Base-by-base conservation (phyloP, 2,113 vertebrate genomes). In the Entomyzon cyanotis region DNA sequence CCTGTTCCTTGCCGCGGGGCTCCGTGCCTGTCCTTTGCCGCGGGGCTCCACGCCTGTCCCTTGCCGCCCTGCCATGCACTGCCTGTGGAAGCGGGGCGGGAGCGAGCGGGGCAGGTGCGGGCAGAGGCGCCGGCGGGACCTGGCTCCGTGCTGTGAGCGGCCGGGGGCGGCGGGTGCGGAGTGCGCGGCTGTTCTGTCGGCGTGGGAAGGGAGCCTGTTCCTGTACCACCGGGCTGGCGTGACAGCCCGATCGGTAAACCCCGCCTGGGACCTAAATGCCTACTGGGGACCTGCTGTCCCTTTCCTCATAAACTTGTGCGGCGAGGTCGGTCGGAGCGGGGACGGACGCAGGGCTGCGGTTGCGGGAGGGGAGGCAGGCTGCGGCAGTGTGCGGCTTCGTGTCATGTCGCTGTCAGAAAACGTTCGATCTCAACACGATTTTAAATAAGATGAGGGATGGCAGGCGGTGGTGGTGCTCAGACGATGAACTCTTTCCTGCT, bases 151-250 rank as follows among this genome's bases (percentile, higher is more conserved):
- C 33, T 17, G 37, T 4, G 8, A 7, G 9, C 21, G 56, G 60
- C 41, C 28, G 18, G 16, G 7, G 46, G 50, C 33, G 70, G 5
- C 4, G 62, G 52, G 30, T 11, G 31, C 41, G 4, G 60, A 3
- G 67, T 4, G 77, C 30, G 1, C 20, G 58, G 37, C 42, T 18
- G 24, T 28, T 0, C 6, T 6, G 2, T 11, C 24, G 4, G 11
- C 16, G 30, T 11, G 63, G 73, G 18, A 37, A 11, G 53, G 52
- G 3, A 35, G 30, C 31, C 23, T 19, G n/a, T n/a, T 10, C 14
- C 46, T 12, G 0, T 4, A 4, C 39, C 4, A 20, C 63, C 23
- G 9, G 6, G 2, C 27, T 6, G 56, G 25, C 9, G 2, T 21
- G 3, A 3, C 56, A 13, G 53, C 6, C 19, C 33, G 1, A 7